phyloP scores from a whole-genome alignment of 2,888 invertebrate species.

The Horisme vitalbata region DNA sequence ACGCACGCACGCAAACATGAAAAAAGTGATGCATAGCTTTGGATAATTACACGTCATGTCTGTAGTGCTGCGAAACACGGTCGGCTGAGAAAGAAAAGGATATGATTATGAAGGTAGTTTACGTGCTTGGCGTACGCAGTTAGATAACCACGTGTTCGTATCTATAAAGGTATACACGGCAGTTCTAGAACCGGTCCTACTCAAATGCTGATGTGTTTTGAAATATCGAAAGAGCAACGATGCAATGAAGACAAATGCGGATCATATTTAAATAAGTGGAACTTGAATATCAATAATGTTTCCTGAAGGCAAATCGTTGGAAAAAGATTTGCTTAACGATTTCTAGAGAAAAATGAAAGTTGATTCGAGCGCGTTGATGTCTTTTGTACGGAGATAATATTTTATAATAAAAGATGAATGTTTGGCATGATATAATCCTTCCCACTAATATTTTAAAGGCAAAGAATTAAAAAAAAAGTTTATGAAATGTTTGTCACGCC shows the following conservation, averaged over 20 bases:
- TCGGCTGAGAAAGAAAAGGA: slow-evolving; percentile 14
- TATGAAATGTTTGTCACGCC: no score
- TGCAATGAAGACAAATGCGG: slow-evolving; percentile 20
- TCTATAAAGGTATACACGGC: neutral
- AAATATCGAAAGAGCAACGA: slow-evolving; percentile 10
- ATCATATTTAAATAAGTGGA: slow-evolving; percentile 21
- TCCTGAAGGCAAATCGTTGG: slow-evolving; percentile 1
- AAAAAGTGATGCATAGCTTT: slow-evolving; percentile 51
- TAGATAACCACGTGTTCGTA: neutral
- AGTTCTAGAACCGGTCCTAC: slow-evolving; percentile 3
- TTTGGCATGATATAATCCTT: no score
- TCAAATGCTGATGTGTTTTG: slow-evolving; percentile 3
- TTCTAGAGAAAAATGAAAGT: no score
- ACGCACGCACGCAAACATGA: slow-evolving; percentile 44
- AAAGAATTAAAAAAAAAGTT: no score
- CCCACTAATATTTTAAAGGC: no score
- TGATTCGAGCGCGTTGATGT: slow-evolving; percentile 15
- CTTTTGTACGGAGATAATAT: slow-evolving; percentile 13
- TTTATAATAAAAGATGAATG: no score
- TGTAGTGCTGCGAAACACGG: slow-evolving; percentile 23
- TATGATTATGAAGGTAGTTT: slow-evolving; percentile 17
- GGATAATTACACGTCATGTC: slow-evolving; percentile 52
- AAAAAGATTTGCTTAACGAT: neutral
- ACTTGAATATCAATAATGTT: slow-evolving; percentile 4
- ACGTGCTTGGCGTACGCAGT: slow-evolving; percentile 5